A percentile compares a stretch with the other conserved stretches of the same genome.
Evolutionary conservation across 1,140 invertebrate genomes (phyloP).

Genomic region (Phthorimaea operculella): DNA sequence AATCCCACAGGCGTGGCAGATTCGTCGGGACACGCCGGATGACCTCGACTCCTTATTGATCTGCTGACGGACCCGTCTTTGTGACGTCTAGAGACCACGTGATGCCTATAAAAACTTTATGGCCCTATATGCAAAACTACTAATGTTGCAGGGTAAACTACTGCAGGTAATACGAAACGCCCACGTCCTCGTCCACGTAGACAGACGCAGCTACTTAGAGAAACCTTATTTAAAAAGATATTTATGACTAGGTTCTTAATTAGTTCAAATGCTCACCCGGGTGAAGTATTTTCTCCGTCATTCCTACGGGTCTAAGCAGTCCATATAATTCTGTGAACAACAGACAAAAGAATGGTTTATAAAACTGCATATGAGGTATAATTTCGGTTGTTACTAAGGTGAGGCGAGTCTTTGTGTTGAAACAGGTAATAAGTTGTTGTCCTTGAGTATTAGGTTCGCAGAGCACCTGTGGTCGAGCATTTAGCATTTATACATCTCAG

Average conservation of each 20-base stretch:
- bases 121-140: background rate
- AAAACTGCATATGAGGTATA: background rate
- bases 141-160: too few species aligned
- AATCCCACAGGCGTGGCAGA: conserved; percentile 25
- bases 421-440: conserved; percentile 6
- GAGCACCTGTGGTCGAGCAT: conserved; percentile 4
- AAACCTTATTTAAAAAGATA: too few species aligned
- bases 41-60: conserved; percentile 43
- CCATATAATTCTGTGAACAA: conserved; percentile 51
- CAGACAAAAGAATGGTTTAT: conserved; percentile 16
- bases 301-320: conserved; percentile 52
- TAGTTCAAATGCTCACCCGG: conserved; percentile 38
- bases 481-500: conserved; percentile 3
- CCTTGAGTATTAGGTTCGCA: conserved; percentile 10
- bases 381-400: background rate
- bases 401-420: background rate
- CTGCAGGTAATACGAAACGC: too few species aligned
- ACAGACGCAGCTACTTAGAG: too few species aligned
- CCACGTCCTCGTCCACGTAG: too few species aligned
- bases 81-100: conserved; percentile 33
- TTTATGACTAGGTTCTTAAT: too few species aligned
- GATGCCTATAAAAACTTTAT: conserved; percentile 17
- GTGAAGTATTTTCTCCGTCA: conserved; percentile 61
- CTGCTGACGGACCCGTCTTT: conserved; percentile 28
- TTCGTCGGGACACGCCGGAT: conserved; percentile 27